A percentile compares a stretch with the other conserved stretches of the same genome.
phyloP scores from a whole-genome alignment of 2,888 invertebrate genomes.

The Nudaria mundana region DNA sequence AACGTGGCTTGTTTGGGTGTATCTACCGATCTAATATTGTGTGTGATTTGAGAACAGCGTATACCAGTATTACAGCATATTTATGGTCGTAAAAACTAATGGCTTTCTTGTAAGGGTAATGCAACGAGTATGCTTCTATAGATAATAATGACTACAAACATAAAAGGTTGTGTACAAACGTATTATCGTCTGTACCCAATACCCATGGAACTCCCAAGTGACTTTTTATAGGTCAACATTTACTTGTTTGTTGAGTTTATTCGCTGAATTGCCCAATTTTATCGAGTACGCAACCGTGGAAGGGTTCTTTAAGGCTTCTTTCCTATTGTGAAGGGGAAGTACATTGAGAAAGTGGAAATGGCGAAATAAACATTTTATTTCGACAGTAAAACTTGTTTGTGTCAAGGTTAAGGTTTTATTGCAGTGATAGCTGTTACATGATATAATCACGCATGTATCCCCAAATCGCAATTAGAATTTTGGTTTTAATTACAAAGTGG shows the following conservation, averaged over 20 bases:
- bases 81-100: too few species aligned
- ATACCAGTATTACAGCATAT: too few species aligned
- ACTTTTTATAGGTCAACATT: conserved; percentile 37
- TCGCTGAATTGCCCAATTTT: conserved; percentile 39
- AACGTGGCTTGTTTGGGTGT: too few species aligned
- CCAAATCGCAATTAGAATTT: too few species aligned
- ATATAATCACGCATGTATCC: background rate
- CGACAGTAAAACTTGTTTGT: conserved; percentile 13
- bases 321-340: conserved; percentile 33
- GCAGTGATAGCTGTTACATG: conserved; percentile 10
- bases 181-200: conserved; percentile 20
- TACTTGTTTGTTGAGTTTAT: conserved; percentile 44
- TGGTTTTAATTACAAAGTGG: too few species aligned
- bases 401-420: conserved; percentile 13
- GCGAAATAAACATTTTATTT: conserved; percentile 15
- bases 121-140: too few species aligned
- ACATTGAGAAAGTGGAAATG: conserved; percentile 30
- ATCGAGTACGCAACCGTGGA: conserved; percentile 38
- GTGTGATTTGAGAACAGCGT: too few species aligned
- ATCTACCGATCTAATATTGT: too few species aligned
- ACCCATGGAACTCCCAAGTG: conserved; percentile 27
- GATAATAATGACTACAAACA: conserved; percentile 17
- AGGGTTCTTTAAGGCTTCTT: conserved; percentile 42
- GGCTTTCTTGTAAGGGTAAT: too few species aligned
- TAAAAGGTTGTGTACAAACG: conserved; percentile 16